Percentiles rank a stretch among this genome's conserved stretches.
These are phyloP conservation scores for Acanthopagrus latus DNA, from an alignment of 2,797 vertebrate genomes.

Conservation along the genomic window DNA sequence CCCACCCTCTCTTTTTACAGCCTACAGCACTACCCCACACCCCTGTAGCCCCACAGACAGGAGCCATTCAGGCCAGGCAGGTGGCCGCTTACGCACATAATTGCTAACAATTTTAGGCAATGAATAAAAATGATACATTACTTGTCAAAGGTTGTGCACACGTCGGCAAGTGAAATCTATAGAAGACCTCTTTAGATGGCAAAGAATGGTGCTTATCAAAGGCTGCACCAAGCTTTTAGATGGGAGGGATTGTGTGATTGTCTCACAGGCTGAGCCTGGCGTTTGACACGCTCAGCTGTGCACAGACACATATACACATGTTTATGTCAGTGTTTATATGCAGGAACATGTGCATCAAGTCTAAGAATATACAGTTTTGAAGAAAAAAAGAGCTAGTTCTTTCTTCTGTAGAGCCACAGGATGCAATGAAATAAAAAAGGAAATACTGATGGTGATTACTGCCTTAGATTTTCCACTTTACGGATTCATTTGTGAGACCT, in stretches of 20 bases:
- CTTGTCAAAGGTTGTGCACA: constrained; percentile 99
- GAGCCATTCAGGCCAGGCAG: constrained; percentile 99
- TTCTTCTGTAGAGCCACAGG: constrained; percentile 18
- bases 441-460: constrained; percentile 46
- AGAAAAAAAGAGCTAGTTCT: constrained; percentile 21
- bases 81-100: constrained; percentile 99
- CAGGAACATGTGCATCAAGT: constrained; percentile 15
- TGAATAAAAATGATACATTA: constrained; percentile 99
- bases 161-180: constrained; percentile 99
- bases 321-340: constrained; percentile 61
- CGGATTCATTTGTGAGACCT: constrained; percentile 43
- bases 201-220: constrained; percentile 99
- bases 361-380: constrained; percentile 41
- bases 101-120: constrained; percentile 99
- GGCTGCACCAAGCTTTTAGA: constrained; percentile 90
- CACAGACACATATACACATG: constrained; percentile 50
- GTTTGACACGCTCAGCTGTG: constrained; percentile 81
- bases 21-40: constrained; percentile 87
- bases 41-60: constrained; percentile 92
- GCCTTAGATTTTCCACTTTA: constrained; percentile 34
- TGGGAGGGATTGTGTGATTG: constrained; percentile 80
- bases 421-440: constrained; percentile 43
- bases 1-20: constrained; percentile 64
- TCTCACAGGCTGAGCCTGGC: constrained; percentile 77
- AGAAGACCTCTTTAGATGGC: constrained; percentile 98